Percentiles rank a stretch among this genome's conserved stretches.
phyloP scores from a whole-genome alignment of 1,140 invertebrate genomes.

The Anastrepha obliqua region DNA sequence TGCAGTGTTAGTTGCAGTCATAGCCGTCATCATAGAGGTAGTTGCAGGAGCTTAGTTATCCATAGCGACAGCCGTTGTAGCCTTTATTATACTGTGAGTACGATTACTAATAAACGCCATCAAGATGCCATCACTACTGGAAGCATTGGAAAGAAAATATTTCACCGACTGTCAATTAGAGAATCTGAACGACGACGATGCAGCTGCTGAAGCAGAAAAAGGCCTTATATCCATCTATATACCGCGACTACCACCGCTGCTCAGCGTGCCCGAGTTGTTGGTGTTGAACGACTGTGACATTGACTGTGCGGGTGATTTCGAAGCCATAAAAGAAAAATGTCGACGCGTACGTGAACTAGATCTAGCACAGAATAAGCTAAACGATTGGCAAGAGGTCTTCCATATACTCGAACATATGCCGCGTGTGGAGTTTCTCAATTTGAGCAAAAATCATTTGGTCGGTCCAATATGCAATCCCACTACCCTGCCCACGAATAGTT shows the following conservation, averaged over 20 bases:
- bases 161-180: conserved; percentile 64
- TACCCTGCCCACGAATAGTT: conserved; percentile 77
- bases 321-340: conserved; percentile 86
- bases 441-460: conserved; percentile 90
- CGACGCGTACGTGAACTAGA: conserved; percentile 91
- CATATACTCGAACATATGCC: conserved; percentile 90
- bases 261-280: conserved; percentile 86
- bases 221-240: conserved; percentile 86
- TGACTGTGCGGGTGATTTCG: conserved; percentile 87
- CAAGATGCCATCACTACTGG: conserved; percentile 86
- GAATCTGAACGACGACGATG: conserved; percentile 67
- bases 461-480: conserved; percentile 76
- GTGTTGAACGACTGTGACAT: conserved; percentile 93
- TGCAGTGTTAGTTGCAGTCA: conserved; percentile 24
- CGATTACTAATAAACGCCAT: neutral
- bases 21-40: neutral
- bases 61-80: neutral
- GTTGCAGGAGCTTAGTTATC: neutral
- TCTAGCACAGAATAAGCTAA: conserved; percentile 91
- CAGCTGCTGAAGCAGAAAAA: conserved; percentile 75
- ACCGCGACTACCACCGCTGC: conserved; percentile 85
- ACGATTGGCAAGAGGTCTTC: conserved; percentile 90
- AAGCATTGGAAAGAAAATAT: conserved; percentile 90
- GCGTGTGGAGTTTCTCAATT: conserved; percentile 90
- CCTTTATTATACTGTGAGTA: neutral